Evolutionary conservation across 2,797 vertebrate species (phyloP).

Genomic region (Tragelaphus eurycerus): DNA sequence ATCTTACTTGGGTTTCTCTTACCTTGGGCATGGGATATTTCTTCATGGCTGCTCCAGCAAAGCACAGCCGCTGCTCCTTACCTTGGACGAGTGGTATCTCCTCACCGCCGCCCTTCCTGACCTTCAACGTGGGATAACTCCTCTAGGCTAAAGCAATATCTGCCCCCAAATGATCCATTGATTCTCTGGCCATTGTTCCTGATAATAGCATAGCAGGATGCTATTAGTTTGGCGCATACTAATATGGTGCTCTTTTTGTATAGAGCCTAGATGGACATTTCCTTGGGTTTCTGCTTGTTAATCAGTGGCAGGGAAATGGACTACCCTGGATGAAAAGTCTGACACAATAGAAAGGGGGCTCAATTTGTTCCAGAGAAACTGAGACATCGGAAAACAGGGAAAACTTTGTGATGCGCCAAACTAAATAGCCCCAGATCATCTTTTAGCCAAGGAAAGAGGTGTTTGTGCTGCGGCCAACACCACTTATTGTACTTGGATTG

Average conservation of each 20-base stretch:
- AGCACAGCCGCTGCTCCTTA: too few relatives aligned
- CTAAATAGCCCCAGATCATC: background rate
- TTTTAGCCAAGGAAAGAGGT: background rate
- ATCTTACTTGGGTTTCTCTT: too few relatives aligned
- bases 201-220: background rate
- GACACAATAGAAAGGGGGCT: background rate
- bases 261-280: background rate
- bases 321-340: background rate
- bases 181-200: background rate
- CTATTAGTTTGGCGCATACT: too few relatives aligned
- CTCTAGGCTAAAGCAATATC: background rate
- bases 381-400: background rate
- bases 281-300: background rate
- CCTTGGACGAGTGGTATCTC: too few relatives aligned
- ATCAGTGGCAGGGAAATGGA: background rate
- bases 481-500: background rate
- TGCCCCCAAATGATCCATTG: background rate
- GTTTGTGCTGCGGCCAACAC: background rate
- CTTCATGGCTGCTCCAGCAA: too few relatives aligned
- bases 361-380: background rate
- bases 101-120: too few relatives aligned
- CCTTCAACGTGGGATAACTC: too few relatives aligned
- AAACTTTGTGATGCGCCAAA: background rate
- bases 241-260: background rate
- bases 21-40: too few relatives aligned